These are phyloP conservation scores for Cottoperca gobio DNA, from an alignment of 2,797 vertebrate genomes.

Conservation along the genomic window DNA sequence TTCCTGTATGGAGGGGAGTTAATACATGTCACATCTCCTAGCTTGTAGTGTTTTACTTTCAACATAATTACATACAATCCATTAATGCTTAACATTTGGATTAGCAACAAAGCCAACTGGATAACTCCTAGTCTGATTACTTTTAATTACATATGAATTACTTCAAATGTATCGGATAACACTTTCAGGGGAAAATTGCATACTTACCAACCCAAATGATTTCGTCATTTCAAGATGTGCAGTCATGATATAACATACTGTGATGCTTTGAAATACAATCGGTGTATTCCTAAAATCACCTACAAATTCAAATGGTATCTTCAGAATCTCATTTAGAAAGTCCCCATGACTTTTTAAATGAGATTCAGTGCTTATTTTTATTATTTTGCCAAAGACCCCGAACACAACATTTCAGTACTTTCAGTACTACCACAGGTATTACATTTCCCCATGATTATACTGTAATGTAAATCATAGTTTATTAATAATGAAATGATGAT, in stretches of 20 bases:
- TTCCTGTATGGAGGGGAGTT: conserved; percentile 3
- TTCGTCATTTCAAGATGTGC: not conserved
- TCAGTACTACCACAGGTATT: not conserved
- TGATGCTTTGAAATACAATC: not conserved
- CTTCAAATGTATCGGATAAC: not conserved
- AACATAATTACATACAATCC: not conserved
- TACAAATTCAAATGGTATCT: not conserved
- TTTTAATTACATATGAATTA: not conserved
- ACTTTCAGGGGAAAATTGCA: not conserved
- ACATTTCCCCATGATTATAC: not conserved
- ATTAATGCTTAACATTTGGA: not conserved
- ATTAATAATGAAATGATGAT: not conserved
- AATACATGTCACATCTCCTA: not conserved
- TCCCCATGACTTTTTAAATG: not conserved
- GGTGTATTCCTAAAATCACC: not conserved
- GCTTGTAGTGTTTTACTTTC: conserved; percentile 15
- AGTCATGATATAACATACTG: not conserved
- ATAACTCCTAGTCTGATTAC: not conserved
- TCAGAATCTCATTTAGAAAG: not conserved
- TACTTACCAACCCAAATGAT: not conserved
- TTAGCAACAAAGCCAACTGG: not conserved
- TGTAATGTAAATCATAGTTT: not conserved
- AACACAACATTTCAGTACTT: not conserved
- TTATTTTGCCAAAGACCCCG: not conserved
- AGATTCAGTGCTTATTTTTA: not conserved